Conservation (phyloP, 2,113 vertebrate genomes). For the Origma solitaria region DNA sequence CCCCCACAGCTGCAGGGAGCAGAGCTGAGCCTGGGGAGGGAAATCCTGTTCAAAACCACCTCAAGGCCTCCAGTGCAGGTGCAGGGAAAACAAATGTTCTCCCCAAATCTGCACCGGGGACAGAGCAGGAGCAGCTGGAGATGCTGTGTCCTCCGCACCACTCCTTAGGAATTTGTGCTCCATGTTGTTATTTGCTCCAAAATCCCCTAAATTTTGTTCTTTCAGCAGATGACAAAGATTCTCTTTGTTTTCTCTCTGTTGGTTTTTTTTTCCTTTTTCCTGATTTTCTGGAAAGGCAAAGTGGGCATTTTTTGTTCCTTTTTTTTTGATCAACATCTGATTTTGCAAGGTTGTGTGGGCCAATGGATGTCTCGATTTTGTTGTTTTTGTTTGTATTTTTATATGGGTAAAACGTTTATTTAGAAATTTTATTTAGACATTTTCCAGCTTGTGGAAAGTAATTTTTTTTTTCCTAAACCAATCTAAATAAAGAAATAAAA, state of each 20-base stretch:
- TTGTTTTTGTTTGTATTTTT: conserved; percentile 9
- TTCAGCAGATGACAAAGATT: neutral
- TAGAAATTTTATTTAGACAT: neutral
- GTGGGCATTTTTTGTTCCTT: neutral
- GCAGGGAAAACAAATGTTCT: accelerated
- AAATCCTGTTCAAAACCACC: neutral
- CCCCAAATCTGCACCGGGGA: neutral
- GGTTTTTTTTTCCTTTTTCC: neutral
- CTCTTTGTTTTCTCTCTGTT: neutral
- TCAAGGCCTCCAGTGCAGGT: neutral
- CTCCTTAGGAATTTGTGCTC: neutral
- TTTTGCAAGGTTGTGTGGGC: neutral
- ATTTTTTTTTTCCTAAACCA: neutral
- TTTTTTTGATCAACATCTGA: neutral
- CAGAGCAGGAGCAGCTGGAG: neutral
- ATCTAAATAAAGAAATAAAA: conserved; percentile 32
- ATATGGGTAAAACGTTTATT: neutral
- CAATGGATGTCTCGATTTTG: neutral
- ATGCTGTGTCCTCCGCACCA: neutral
- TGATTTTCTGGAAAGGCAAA: neutral
- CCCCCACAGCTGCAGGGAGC: neutral
- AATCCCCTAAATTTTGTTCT: neutral
- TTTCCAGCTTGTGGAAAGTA: neutral
- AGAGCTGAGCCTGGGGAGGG: neutral
- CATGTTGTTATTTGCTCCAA: neutral